Conservation (phyloP, 2,888 invertebrate genomes). For the Ectemnius lituratus region DNA sequence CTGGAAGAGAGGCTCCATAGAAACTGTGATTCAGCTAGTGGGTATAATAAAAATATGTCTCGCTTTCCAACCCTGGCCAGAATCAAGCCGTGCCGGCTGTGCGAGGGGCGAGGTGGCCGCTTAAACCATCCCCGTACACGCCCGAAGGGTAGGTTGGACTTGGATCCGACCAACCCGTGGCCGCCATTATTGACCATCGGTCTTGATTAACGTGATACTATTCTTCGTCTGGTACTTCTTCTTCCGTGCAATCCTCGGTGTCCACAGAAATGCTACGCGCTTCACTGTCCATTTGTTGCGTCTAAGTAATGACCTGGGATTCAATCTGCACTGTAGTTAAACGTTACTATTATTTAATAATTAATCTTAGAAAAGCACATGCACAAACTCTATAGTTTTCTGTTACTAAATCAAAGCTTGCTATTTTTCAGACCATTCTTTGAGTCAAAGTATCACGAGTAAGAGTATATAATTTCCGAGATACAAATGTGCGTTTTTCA, state of each 20-base stretch:
- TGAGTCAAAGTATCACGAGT: too few species aligned
- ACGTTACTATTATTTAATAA: too few species aligned
- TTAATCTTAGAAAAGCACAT: too few species aligned
- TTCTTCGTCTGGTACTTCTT: slow-evolving; percentile 27
- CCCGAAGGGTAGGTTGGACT: slow-evolving; percentile 56
- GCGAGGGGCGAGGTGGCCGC: slow-evolving; percentile 42
- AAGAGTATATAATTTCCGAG: too few species aligned
- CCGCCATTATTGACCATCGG: slow-evolving; percentile 69
- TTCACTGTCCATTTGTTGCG: slow-evolving; percentile 1
- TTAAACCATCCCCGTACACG: slow-evolving; percentile 57
- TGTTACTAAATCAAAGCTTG: too few species aligned
- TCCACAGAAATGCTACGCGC: slow-evolving; percentile 25
- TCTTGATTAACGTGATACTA: slow-evolving; percentile 61
- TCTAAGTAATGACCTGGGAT: too few species aligned
- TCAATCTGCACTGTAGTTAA: too few species aligned
- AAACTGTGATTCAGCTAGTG: slow-evolving; percentile 62
- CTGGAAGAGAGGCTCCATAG: slow-evolving; percentile 26
- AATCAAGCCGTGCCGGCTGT: slow-evolving; percentile 47
- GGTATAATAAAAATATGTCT: slow-evolving; percentile 64
- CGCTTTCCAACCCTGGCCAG: slow-evolving; percentile 41
- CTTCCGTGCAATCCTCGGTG: slow-evolving; percentile 33
- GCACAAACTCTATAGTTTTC: too few species aligned
- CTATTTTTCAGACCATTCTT: too few species aligned
- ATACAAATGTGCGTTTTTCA: too few species aligned
- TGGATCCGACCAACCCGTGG: slow-evolving; percentile 57